Evolutionary conservation across 92 coral and sea anemone genomes (phyloP).

Genomic region (Isaurus tuberculatus): DNA sequence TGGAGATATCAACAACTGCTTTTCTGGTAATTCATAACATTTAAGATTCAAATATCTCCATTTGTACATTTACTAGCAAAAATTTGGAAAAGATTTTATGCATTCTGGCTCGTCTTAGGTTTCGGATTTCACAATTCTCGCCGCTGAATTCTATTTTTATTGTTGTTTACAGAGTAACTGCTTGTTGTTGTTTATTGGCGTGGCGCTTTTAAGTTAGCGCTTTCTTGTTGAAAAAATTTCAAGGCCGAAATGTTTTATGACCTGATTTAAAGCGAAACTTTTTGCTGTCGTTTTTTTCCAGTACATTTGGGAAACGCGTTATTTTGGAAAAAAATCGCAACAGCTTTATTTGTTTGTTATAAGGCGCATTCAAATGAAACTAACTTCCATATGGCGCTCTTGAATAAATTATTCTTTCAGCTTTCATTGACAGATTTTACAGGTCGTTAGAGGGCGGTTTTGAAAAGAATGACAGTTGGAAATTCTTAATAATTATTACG

Average conservation of each 20-base stretch:
- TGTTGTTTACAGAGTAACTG: constrained; percentile 88
- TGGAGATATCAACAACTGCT: constrained; percentile 23
- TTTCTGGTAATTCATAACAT: constrained; percentile 43
- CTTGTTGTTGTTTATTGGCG: constrained; percentile 97
- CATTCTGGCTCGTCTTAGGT: background rate
- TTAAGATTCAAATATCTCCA: constrained; percentile 7
- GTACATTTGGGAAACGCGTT: constrained; percentile 34
- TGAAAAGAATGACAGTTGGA: constrained; percentile 51
- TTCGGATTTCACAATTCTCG: constrained; percentile 28
- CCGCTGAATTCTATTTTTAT: constrained; percentile 74
- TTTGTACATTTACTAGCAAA: background rate
- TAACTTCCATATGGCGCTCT: constrained; percentile 52
- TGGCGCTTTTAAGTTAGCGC: constrained; percentile 50
- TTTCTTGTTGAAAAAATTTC: constrained; percentile 4
- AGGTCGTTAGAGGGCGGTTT: constrained; percentile 46
- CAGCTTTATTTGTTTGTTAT: constrained; percentile 46
- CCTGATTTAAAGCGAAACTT: background rate
- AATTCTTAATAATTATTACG: constrained; percentile 37
- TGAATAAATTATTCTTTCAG: constrained; percentile 45
- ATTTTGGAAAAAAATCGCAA: constrained; percentile 34
- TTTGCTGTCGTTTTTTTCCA: background rate
- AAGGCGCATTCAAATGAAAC: constrained; percentile 50
- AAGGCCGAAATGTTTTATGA: background rate
- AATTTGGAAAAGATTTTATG: constrained; percentile 4
- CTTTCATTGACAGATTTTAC: constrained; percentile 52